Conservation (phyloP, 1,140 invertebrate genomes). For the Trichoplusia ni region DNA sequence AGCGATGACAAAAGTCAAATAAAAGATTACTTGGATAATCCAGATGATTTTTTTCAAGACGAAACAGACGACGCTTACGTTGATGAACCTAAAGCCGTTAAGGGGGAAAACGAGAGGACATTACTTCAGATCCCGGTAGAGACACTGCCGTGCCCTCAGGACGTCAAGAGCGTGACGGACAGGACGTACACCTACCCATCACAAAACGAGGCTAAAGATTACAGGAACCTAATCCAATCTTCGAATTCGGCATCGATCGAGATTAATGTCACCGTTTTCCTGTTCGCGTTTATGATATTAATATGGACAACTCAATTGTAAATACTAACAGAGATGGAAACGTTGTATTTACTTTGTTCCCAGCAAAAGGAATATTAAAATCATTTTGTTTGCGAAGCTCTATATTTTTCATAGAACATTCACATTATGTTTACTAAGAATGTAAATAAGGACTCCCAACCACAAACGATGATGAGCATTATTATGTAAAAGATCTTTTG, state of each 20-base stretch:
- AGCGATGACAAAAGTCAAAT: constrained; percentile 56
- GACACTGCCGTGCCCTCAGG: constrained; percentile 85
- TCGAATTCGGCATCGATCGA: constrained; percentile 35
- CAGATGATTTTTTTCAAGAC: constrained; percentile 63
- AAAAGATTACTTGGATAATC: constrained; percentile 54
- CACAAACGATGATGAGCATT: constrained; percentile 1
- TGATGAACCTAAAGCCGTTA: constrained; percentile 66
- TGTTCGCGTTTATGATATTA: constrained; percentile 32
- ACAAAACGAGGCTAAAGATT: constrained; percentile 79
- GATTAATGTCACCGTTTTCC: constrained; percentile 13
- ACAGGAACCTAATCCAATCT: constrained; percentile 72
- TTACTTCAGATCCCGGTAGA: constrained; percentile 85
- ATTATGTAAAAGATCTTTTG: not conserved
- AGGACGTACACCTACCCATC: constrained; percentile 81
- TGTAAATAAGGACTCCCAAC: constrained; percentile 11
- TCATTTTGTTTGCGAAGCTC: constrained; percentile 7
- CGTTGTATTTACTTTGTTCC: constrained; percentile 21
- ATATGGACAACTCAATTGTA: constrained; percentile 34
- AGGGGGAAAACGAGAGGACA: constrained; percentile 67
- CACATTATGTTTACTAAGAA: not conserved
- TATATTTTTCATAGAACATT: constrained; percentile 19
- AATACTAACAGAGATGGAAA: constrained; percentile 5
- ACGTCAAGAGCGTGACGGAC: constrained; percentile 83
- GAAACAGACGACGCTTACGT: constrained; percentile 67
- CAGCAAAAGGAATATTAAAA: constrained; percentile 12